phyloP scores from a whole-genome alignment of 2,113 vertebrate species.

The Calyptomena viridis region DNA sequence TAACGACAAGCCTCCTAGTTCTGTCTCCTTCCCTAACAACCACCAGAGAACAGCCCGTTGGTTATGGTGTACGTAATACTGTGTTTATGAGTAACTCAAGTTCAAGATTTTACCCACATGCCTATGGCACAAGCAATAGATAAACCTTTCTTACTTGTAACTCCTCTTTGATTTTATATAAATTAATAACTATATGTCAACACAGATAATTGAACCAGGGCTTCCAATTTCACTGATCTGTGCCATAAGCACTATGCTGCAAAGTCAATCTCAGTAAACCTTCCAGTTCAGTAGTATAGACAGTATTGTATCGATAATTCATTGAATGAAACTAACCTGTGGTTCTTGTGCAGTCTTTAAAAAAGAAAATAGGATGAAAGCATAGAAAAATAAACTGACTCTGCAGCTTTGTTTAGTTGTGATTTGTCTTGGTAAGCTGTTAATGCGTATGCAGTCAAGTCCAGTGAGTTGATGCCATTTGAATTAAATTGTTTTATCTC shows the following conservation, averaged over 20 bases:
- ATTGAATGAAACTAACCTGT: neutral
- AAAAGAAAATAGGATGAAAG: neutral
- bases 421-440: neutral
- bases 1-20: neutral
- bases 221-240: neutral
- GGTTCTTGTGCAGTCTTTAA: neutral
- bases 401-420: neutral
- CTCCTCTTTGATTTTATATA: neutral
- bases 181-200: neutral
- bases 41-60: neutral
- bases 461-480: neutral
- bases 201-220: neutral
- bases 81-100: neutral
- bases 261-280: neutral
- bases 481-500: neutral
- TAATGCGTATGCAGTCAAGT: neutral
- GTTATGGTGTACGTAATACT: neutral
- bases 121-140: neutral
- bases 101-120: neutral
- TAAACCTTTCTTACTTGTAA: neutral
- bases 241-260: neutral
- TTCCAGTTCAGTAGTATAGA: neutral
- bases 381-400: neutral
- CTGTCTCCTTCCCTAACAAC: neutral
- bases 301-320: neutral